Evolutionary conservation across 2,888 invertebrate species (phyloP).

Genomic region (Rotaria macrura): DNA sequence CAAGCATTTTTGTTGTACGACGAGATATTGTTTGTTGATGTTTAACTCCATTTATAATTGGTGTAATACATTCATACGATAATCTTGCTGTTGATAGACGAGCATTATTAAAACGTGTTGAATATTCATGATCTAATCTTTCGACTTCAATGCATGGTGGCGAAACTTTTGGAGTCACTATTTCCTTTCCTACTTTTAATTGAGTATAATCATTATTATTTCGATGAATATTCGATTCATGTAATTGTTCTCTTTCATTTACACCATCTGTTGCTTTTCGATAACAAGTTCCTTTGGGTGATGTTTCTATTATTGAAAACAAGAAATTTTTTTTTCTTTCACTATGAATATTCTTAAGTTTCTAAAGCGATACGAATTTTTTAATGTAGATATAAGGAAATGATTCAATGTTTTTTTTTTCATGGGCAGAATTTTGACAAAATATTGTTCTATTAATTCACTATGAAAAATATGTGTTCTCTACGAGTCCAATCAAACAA

Average conservation of each 20-base stretch:
- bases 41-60: background rate
- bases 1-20: slow-evolving; percentile 6
- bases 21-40: slow-evolving; percentile 1
- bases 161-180: background rate
- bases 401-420: no score
- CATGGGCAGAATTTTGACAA: no score
- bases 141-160: background rate
- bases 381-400: no score
- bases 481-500: no score
- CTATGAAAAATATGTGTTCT: no score
- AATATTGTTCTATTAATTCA: no score
- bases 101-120: background rate
- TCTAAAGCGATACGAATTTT: no score
- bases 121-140: background rate
- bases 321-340: background rate
- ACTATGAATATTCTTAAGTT: no score
- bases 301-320: background rate
- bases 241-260: background rate
- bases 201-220: background rate
- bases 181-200: background rate
- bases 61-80: background rate
- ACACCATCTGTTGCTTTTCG: background rate
- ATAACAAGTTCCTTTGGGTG: background rate
- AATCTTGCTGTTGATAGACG: background rate
- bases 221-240: background rate